A percentile compares a stretch with the other conserved stretches of the same genome.
phyloP scores from a whole-genome alignment of 2,888 invertebrate genomes.

The Drosophila neotestacea region DNA sequence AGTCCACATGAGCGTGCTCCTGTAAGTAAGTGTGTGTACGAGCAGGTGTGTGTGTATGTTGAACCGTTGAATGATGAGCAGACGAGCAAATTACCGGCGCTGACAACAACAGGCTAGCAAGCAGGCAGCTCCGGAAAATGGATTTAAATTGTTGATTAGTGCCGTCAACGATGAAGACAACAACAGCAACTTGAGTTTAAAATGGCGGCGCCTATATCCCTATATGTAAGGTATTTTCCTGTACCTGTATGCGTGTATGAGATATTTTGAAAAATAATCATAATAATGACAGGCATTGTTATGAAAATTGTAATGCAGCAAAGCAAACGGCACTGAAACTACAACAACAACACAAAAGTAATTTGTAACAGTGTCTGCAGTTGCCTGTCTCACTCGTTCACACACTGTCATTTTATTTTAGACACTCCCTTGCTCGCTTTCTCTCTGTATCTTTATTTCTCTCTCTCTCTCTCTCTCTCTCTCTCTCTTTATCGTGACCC shows the following conservation, averaged over 20 bases:
- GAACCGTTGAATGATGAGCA: conserved; percentile 41
- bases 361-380: conserved; percentile 37
- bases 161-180: conserved; percentile 55
- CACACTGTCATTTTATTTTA: not conserved
- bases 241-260: conserved; percentile 23
- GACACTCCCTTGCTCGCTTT: not conserved
- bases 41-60: conserved; percentile 13
- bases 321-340: conserved; percentile 50
- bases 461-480: not conserved
- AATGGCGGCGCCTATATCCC: conserved; percentile 37
- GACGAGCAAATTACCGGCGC: conserved; percentile 50
- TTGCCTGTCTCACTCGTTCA: conserved; percentile 3
- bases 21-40: conserved; percentile 8
- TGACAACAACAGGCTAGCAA: conserved; percentile 24
- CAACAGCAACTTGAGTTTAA: conserved; percentile 32
- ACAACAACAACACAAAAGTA: conserved; percentile 53
- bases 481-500: conserved; percentile 41
- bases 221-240: conserved; percentile 8
- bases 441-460: not conserved
- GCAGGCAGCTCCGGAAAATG: conserved; percentile 65
- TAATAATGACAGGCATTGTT: conserved; percentile 77
- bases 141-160: conserved; percentile 82
- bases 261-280: conserved; percentile 79
- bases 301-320: conserved; percentile 63
- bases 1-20: conserved; percentile 31